Evolutionary conservation across 2,797 vertebrate species (phyloP), one percentile per base, ranked within the genome.

Genomic region (Phataginus tetradactyla): DNA sequence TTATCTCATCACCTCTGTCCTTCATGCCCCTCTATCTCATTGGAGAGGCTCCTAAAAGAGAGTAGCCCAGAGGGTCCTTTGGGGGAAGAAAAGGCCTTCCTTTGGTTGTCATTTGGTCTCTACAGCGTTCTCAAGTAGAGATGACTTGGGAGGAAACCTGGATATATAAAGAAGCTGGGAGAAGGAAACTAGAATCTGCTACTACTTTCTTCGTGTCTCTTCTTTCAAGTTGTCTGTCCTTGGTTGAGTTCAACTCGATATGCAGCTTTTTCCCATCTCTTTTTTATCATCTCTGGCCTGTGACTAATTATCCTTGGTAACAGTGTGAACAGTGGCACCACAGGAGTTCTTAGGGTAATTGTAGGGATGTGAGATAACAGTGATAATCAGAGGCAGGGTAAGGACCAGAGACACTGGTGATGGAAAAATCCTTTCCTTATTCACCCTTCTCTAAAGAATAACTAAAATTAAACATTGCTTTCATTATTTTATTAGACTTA

Each of bases 271-370:
- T 1, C 57, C n/a, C 23, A 61, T 86, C 79, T 89, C 21, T 77
- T 83, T 85, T 86, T 79, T 63, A 84, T 80, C 34, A 79, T 78
- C 18, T 95, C 39, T 90, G 78, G 59, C 53, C 80, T 39, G n/a
- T 79, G 63, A 72, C 71, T 61, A 79, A 49, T 69, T 96, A 90
- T 86, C 89, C 55, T 79, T 84, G 61, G 63, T 61, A 84, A 92
- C 57, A 61, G 4, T 78, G 34, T 93, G n/a, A 92, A 89, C 63
- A 80, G n/a, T 61, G 83, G 45, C 81, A 29, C 71, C 63, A 66
- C 69, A 94, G 64, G 71, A 87, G 25, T 84, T 94, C 34, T 90
- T 66, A 69, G 86, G 25, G 27, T 81, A 64, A 53, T n/a, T 42
- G 27, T 32, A 92, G 66, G 49, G 32, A 69, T 29, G 29, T 29